These are phyloP conservation scores for Sicus ferrugineus DNA, from an alignment of 2,888 invertebrate genomes.

Conservation along the genomic window DNA sequence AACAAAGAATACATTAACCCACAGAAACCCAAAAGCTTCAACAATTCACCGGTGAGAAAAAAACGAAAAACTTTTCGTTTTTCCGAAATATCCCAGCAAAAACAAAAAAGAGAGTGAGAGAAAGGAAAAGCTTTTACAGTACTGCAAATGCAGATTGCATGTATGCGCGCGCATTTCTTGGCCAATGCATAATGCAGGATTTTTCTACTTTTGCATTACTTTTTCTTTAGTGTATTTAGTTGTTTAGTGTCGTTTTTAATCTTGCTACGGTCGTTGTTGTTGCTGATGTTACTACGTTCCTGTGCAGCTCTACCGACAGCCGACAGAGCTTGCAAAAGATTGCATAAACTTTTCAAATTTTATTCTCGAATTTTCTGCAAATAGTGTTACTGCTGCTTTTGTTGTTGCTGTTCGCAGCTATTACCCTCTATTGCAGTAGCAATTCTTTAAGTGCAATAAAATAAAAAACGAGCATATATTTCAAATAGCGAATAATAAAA, in stretches of 20 bases:
- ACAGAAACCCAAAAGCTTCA: too few relatives aligned
- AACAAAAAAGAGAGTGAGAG: too few relatives aligned
- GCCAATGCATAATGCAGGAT: neutral
- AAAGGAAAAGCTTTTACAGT: neutral
- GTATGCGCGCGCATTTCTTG: neutral
- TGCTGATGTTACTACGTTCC: constrained; percentile 3
- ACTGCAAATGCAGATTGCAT: neutral
- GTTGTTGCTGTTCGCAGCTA: constrained; percentile 1
- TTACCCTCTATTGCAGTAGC: neutral
- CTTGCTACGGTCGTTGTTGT: neutral
- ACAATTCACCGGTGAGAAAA: too few relatives aligned
- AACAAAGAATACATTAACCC: too few relatives aligned
- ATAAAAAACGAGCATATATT: constrained; percentile 8
- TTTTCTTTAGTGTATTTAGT: too few relatives aligned
- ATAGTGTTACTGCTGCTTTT: neutral
- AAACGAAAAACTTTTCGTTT: too few relatives aligned
- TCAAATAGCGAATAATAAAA: neutral
- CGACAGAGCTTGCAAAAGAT: constrained; percentile 31
- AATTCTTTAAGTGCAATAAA: constrained; percentile 13
- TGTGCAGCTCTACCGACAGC: neutral
- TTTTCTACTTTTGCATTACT: neutral
- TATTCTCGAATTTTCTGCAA: constrained; percentile 4
- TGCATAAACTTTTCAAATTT: constrained; percentile 35
- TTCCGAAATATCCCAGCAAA: too few relatives aligned
- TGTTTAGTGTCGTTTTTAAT: neutral